Percentiles rank a stretch among this genome's conserved stretches.
Evolutionary conservation across 64 coral and sea anemone genomes (phyloP).

Genomic region (Trachythela sp.): DNA sequence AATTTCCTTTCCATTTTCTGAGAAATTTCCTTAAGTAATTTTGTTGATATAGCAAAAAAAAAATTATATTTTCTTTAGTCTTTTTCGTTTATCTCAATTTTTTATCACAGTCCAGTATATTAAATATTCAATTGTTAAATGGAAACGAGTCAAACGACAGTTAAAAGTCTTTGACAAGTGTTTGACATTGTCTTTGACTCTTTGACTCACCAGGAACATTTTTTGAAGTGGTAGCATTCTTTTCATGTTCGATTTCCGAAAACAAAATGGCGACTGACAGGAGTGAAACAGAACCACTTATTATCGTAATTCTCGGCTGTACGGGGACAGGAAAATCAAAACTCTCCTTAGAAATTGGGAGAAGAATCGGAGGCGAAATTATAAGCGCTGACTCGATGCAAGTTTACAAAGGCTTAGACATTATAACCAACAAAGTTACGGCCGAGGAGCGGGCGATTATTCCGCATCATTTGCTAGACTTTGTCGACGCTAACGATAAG

Average conservation of each 20-base stretch:
- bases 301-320: constrained; percentile 85
- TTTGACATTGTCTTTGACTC: too few relatives aligned
- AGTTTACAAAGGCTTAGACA: constrained; percentile 89
- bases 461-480: constrained; percentile 74
- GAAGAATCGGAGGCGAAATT: constrained; percentile 80
- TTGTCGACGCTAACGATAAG: constrained; percentile 68
- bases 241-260: neutral
- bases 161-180: too few relatives aligned
- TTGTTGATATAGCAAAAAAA: too few relatives aligned
- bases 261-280: constrained; percentile 71
- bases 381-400: constrained; percentile 97
- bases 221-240: neutral
- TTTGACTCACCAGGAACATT: too few relatives aligned
- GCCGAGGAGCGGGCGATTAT: constrained; percentile 54
- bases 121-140: too few relatives aligned
- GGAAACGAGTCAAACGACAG: too few relatives aligned
- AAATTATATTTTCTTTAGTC: too few relatives aligned
- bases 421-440: constrained; percentile 91
- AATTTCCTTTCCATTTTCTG: too few relatives aligned
- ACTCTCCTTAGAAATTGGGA: constrained; percentile 94
- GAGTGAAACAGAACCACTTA: constrained; percentile 30
- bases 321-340: constrained; percentile 99
- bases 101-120: too few relatives aligned
- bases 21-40: too few relatives aligned
- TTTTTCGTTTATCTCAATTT: too few relatives aligned